Base-by-base conservation (phyloP, 2,888 invertebrate species). In the Lapara coniferarum region DNA sequence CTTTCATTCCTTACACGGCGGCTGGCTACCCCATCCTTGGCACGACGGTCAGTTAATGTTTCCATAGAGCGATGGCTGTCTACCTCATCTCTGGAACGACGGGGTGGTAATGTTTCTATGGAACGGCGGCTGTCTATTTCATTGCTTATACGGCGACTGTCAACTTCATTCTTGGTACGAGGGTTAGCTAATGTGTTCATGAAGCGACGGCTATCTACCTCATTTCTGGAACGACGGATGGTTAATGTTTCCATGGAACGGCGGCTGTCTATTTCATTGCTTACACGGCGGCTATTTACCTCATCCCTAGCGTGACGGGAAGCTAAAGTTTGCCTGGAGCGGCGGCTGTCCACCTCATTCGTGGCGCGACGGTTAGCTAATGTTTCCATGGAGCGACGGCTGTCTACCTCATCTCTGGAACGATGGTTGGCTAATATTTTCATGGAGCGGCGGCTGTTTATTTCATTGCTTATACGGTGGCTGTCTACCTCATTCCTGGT, bases 191-290 rank as follows among this genome's bases (percentile, higher is more conserved):
- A 53, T 53, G n/a, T 53, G 3, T 14, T 16, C 53, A 53, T 53
- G 7, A 16, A 16, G 14, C 53, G 53, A 5, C 14, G n/a, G n/a
- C 55, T 56, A 25, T 19, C 55, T 3, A 37, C 57, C 14, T 37
- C 57, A 14, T 57, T 14, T 0, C 57, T 10, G 13, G 57, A 5
- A 2, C 30, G 19, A 37, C 57, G 57, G 30, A 7, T 14, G 37
- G 57, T 14, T 57, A 57, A 14, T 30, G 14, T 30, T 25, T 57
- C 57, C 57, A 30, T 57, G 14, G 57, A 30, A 6, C 57, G 63
- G 7, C 19, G 49, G 67, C 74, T 72, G 53, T 69, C 76, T 70
- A 77, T 66, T 73, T 79, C 84, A 80, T 81, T 70, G 49, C 58
- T 2, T 10, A 44, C 44, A n/a, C 44, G 59, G 5, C 59, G 59